Conservation (phyloP, 2,797 vertebrate genomes). For the Rhinatrema bivittatum region DNA sequence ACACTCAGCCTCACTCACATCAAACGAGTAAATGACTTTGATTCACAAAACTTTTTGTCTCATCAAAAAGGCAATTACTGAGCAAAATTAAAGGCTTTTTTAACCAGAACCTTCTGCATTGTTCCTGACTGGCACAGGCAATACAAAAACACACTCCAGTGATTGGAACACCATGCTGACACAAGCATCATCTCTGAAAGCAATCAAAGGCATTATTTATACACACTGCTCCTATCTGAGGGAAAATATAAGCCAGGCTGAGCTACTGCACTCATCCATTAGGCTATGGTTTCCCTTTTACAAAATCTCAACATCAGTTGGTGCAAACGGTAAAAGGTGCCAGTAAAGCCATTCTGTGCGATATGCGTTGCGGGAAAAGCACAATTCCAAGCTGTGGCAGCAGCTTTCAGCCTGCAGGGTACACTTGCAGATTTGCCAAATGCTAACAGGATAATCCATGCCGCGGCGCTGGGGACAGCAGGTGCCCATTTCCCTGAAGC, state of each 20-base stretch:
- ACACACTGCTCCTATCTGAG: conserved; percentile 15
- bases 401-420: neutral
- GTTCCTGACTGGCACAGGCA: conserved; percentile 40
- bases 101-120: conserved; percentile 47
- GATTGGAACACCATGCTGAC: conserved; percentile 21
- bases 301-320: neutral
- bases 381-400: neutral
- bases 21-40: conserved; percentile 47
- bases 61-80: conserved; percentile 60
- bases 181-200: conserved; percentile 30
- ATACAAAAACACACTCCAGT: conserved; percentile 28
- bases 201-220: conserved; percentile 45
- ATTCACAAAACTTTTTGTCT: conserved; percentile 50
- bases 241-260: conserved; percentile 26
- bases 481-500: conserved; percentile 5
- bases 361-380: conserved; percentile 1
- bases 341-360: conserved; percentile 9
- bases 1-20: conserved; percentile 45
- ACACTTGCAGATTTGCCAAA: neutral
- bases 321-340: conserved; percentile 19
- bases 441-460: conserved; percentile 13
- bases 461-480: neutral
- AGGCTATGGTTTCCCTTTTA: conserved; percentile 19
- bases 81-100: conserved; percentile 47
- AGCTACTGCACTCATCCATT: conserved; percentile 41